Percentiles rank a stretch among this genome's conserved stretches.
These are phyloP conservation scores for Trachymyrmex cornetzi DNA, from an alignment of 1,140 invertebrate species.

Conservation along the genomic window DNA sequence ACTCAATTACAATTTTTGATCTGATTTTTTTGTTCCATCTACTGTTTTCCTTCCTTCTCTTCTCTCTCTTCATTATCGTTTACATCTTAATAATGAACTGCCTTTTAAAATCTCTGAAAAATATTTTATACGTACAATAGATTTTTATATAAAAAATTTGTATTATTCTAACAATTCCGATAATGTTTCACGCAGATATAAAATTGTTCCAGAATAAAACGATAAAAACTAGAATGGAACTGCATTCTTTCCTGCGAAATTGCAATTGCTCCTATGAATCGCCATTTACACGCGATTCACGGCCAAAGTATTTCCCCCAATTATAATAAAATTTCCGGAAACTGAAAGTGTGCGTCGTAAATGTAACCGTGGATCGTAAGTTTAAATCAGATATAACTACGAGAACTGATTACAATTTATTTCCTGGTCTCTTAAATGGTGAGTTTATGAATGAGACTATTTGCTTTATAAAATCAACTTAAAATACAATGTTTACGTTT, in stretches of 20 bases:
- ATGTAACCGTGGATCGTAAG: slow-evolving; percentile 28
- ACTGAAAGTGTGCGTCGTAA: slow-evolving; percentile 39
- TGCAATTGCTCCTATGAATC: slow-evolving; percentile 11
- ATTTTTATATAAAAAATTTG: not conserved
- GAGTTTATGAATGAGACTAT: not conserved
- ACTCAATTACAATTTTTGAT: not conserved
- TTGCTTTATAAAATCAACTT: slow-evolving; percentile 22
- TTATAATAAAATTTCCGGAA: slow-evolving; percentile 51
- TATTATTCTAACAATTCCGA: not conserved
- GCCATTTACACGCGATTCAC: slow-evolving; percentile 34
- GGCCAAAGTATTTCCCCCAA: slow-evolving; percentile 32
- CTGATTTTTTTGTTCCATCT: not conserved
- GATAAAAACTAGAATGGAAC: not conserved
- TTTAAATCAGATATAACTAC: slow-evolving; percentile 39
- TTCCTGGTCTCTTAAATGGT: not conserved
- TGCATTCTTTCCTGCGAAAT: not conserved
- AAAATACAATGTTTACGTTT: not conserved
- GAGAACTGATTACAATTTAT: slow-evolving; percentile 46
- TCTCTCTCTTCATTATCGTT: not conserved
- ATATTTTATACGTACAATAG: not conserved
- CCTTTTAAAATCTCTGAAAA: not conserved
- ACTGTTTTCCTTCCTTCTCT: not conserved
- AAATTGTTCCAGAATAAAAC: not conserved
- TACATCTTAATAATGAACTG: not conserved
- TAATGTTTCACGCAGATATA: not conserved